phyloP scores from a whole-genome alignment of 1,140 invertebrate species.

The Drosophila trapezifrons region DNA sequence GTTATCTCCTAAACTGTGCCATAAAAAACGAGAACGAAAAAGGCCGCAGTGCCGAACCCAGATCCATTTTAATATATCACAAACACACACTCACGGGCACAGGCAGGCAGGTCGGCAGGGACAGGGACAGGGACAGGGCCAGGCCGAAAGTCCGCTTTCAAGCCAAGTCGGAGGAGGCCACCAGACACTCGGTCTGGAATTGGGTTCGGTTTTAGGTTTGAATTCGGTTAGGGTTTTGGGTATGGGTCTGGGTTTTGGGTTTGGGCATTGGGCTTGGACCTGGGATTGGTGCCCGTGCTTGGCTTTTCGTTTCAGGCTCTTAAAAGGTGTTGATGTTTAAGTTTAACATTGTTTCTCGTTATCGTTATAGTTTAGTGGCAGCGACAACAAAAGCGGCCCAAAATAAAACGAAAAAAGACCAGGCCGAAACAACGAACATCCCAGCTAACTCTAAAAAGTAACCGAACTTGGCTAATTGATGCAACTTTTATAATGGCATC shows the following conservation, averaged over 20 bases:
- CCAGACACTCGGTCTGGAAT: slow-evolving; percentile 52
- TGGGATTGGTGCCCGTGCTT: slow-evolving; percentile 4
- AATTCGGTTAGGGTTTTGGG: slow-evolving; percentile 1
- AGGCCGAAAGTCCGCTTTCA: slow-evolving; percentile 6
- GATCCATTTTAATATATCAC: slow-evolving; percentile 83
- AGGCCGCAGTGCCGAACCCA: slow-evolving; percentile 57
- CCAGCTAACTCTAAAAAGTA: slow-evolving; percentile 45
- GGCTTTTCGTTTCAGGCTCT: slow-evolving; percentile 55
- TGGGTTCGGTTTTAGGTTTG: slow-evolving; percentile 10
- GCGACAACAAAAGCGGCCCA: slow-evolving; percentile 74
- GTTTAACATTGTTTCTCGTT: slow-evolving; percentile 83
- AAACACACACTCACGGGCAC: slow-evolving; percentile 18
- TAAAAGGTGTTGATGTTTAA: slow-evolving; percentile 83
- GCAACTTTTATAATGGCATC: slow-evolving; percentile 66
- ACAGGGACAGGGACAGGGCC: not conserved
- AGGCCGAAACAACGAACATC: slow-evolving; percentile 18
- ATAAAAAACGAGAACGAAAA: slow-evolving; percentile 83
- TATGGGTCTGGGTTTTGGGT: slow-evolving; percentile 5
- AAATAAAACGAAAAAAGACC: slow-evolving; percentile 24
- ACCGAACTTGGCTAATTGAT: slow-evolving; percentile 77
- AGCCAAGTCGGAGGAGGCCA: slow-evolving; percentile 16
- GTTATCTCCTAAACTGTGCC: slow-evolving; percentile 84
- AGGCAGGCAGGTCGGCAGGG: not conserved
- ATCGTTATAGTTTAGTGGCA: slow-evolving; percentile 83
- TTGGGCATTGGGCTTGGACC: slow-evolving; percentile 3